These are phyloP conservation scores for Globodera ellingtonae DNA, from an alignment of 1,140 invertebrate genomes.

Conservation along the genomic window DNA sequence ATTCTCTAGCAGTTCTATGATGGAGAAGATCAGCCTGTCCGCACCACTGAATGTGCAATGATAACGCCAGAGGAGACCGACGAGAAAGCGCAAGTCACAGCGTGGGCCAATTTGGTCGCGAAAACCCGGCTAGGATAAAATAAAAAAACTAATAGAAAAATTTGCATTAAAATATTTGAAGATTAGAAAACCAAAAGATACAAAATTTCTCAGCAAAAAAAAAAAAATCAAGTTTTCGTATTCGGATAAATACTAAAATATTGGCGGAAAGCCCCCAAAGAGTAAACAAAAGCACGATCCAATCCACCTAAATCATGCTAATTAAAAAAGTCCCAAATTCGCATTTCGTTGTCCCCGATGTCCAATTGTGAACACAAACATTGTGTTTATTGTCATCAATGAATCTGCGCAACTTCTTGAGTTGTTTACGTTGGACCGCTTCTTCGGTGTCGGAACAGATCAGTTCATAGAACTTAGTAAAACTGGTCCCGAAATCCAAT, in stretches of 20 bases:
- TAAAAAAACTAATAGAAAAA: conserved; percentile 7
- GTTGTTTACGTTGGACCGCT: background rate
- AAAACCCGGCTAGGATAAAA: conserved; percentile 14
- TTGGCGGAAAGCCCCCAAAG: no score
- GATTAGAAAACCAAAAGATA: no score
- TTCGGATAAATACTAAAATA: no score
- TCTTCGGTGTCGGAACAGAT: conserved; percentile 16
- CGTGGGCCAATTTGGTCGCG: conserved; percentile 14
- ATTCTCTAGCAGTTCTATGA: conserved; percentile 30
- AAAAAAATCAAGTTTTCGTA: background rate
- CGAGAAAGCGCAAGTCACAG: conserved; percentile 26
- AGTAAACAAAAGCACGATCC: no score
- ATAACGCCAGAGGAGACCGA: conserved; percentile 22
- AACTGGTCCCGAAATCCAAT: background rate
- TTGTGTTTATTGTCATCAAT: conserved; percentile 1
- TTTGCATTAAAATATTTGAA: no score
- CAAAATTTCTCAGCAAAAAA: background rate
- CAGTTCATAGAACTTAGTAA: background rate
- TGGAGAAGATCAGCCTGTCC: conserved; percentile 36
- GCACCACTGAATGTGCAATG: conserved; percentile 11
- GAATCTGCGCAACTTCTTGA: conserved; percentile 13
- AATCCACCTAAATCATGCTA: no score
- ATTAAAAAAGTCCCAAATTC: background rate
- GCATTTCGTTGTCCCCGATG: background rate
- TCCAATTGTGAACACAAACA: background rate